Evolutionary conservation across 1,140 invertebrate genomes (phyloP).

Genomic region (Cataglyphis hispanica): DNA sequence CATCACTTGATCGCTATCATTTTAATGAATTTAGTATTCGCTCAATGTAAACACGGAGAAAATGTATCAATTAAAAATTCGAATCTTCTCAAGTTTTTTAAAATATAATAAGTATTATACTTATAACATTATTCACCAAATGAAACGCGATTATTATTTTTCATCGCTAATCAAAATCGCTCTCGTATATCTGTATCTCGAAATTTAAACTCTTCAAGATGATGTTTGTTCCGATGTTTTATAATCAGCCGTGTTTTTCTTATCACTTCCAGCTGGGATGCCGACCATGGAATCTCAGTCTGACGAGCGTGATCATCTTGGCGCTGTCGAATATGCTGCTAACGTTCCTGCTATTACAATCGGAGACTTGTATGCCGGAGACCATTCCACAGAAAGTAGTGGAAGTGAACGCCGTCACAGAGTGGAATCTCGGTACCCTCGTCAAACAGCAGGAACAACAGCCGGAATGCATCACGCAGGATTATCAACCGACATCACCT

Average conservation of each 20-base stretch:
- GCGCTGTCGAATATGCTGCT: slow-evolving; percentile 90
- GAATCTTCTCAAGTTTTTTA: background rate
- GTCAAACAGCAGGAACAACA: slow-evolving; percentile 67
- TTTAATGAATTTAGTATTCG: background rate
- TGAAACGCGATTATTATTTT: too few species aligned
- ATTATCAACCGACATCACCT: slow-evolving; percentile 79
- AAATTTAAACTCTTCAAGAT: background rate
- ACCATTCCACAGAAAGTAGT: slow-evolving; percentile 74
- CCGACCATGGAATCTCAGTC: slow-evolving; percentile 90
- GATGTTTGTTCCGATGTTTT: background rate
- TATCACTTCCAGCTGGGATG: slow-evolving; percentile 85
- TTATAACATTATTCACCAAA: too few species aligned
- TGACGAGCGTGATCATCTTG: slow-evolving; percentile 88
- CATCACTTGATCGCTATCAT: background rate
- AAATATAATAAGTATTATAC: background rate
- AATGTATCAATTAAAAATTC: background rate
- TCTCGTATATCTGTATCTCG: background rate
- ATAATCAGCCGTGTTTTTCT: background rate
- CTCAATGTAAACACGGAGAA: background rate
- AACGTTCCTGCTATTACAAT: slow-evolving; percentile 89
- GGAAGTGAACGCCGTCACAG: slow-evolving; percentile 80
- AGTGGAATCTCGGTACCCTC: slow-evolving; percentile 71
- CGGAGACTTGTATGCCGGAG: slow-evolving; percentile 82
- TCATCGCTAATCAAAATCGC: background rate
- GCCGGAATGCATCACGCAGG: slow-evolving; percentile 81